Conservation (phyloP, 2,888 invertebrate genomes). For the Venusia cambrica region DNA sequence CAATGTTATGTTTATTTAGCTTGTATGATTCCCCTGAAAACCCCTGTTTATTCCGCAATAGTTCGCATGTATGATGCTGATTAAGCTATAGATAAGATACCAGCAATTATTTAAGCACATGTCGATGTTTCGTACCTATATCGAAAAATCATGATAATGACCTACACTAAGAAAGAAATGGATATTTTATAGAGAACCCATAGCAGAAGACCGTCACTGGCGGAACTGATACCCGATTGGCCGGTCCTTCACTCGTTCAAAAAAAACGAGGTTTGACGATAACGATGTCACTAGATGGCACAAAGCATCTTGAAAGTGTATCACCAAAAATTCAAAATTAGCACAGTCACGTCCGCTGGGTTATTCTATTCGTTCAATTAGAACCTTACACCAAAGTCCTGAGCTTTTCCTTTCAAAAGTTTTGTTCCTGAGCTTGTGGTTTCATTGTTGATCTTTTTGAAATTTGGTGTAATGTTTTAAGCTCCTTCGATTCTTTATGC, state of each 20-base stretch:
- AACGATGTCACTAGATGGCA: slow-evolving; percentile 61
- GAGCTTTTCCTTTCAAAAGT: neutral
- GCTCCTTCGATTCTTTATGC: slow-evolving; percentile 34
- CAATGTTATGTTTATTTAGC: slow-evolving; percentile 34
- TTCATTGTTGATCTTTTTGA: slow-evolving; percentile 8
- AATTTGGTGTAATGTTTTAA: slow-evolving; percentile 29
- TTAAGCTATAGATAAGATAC: slow-evolving; percentile 19
- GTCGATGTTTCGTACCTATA: too few species aligned
- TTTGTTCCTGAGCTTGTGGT: neutral
- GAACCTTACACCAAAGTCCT: slow-evolving; percentile 10
- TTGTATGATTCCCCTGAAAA: slow-evolving; percentile 21
- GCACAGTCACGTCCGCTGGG: slow-evolving; percentile 45
- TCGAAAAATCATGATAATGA: slow-evolving; percentile 18
- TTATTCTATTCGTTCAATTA: slow-evolving; percentile 44
- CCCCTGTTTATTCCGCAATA: slow-evolving; percentile 21
- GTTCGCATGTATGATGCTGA: slow-evolving; percentile 21
- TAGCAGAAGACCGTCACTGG: slow-evolving; percentile 92
- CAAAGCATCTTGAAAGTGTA: slow-evolving; percentile 69
- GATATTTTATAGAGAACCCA: slow-evolving; percentile 77
- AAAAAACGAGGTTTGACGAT: slow-evolving; percentile 91
- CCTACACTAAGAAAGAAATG: slow-evolving; percentile 56
- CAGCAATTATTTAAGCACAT: slow-evolving; percentile 7
- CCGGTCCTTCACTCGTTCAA: slow-evolving; percentile 92
- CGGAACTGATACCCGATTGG: slow-evolving; percentile 98
- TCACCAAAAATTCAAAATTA: slow-evolving; percentile 63